phyloP scores from a whole-genome alignment of 2,797 vertebrate species.

The Pterois miles region DNA sequence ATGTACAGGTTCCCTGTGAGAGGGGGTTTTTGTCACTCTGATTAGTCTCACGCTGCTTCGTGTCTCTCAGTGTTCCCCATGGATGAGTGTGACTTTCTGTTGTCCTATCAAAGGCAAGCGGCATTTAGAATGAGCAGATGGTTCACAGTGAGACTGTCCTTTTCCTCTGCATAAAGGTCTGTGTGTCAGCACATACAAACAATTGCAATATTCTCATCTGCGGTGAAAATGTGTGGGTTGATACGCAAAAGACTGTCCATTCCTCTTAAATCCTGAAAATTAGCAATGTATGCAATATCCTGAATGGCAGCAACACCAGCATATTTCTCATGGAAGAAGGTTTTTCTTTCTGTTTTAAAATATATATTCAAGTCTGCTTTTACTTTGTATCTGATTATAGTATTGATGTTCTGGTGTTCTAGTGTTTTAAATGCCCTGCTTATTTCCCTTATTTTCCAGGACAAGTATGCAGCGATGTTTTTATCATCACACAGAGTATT shows the following conservation, averaged over 20 bases:
- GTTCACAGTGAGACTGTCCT: slow-evolving; percentile 57
- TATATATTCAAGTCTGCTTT: not conserved
- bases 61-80: slow-evolving; percentile 47
- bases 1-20: slow-evolving; percentile 12
- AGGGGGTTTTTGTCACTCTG: slow-evolving; percentile 30
- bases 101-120: slow-evolving; percentile 45
- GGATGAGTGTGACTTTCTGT: slow-evolving; percentile 55
- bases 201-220: not conserved
- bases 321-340: not conserved
- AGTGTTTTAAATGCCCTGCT: too few species aligned
- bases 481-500: slow-evolving; percentile 1
- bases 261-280: not conserved
- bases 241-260: not conserved
- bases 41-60: slow-evolving; percentile 37
- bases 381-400: not conserved
- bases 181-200: slow-evolving; percentile 14
- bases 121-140: slow-evolving; percentile 59
- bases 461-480: not conserved
- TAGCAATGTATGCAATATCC: not conserved
- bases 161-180: slow-evolving; percentile 39
- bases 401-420: too few species aligned
- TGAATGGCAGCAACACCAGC: not conserved
- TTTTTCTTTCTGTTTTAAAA: not conserved
- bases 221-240: not conserved
- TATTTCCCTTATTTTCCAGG: not conserved